phyloP scores from a whole-genome alignment of 2,888 invertebrate genomes.

The Schizotus pectinicornis region DNA sequence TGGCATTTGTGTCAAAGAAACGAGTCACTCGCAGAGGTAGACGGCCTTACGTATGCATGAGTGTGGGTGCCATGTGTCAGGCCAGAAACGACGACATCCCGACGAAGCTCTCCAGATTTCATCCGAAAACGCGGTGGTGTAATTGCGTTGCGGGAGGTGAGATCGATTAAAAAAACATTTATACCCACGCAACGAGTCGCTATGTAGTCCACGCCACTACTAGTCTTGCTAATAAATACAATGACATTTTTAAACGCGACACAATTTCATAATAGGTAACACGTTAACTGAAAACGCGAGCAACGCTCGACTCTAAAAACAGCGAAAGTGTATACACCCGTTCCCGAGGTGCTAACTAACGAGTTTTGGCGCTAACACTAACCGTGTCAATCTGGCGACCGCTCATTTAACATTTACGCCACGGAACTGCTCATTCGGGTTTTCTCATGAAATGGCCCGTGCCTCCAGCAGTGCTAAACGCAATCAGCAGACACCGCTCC shows the following conservation, averaged over 20 bases:
- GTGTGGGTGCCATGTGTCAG: slow-evolving; percentile 38
- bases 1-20: slow-evolving; percentile 50
- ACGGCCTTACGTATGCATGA: slow-evolving; percentile 39
- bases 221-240: slow-evolving; percentile 23
- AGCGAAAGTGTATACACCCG: slow-evolving; percentile 18
- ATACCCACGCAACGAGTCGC: slow-evolving; percentile 13
- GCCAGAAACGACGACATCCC: slow-evolving; percentile 3
- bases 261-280: slow-evolving; percentile 30
- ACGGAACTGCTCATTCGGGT: too few relatives aligned
- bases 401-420: too few relatives aligned
- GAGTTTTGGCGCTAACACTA: too few relatives aligned
- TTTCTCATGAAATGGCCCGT: too few relatives aligned
- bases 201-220: slow-evolving; percentile 16
- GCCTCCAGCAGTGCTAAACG: too few relatives aligned
- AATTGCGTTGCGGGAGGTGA: slow-evolving; percentile 18
- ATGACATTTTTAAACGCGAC: slow-evolving; percentile 31
- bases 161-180: not conserved
- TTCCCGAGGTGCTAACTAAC: too few relatives aligned
- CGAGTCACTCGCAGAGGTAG: slow-evolving; percentile 42
- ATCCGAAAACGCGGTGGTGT: slow-evolving; percentile 7
- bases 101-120: not conserved
- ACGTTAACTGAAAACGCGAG: slow-evolving; percentile 30
- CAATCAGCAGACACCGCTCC: too few relatives aligned
- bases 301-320: slow-evolving; percentile 22
- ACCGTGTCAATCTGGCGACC: too few relatives aligned